Evolutionary conservation across 2,797 vertebrate genomes (phyloP), one percentile per base, ranked within the genome.

Genomic region (Sebastes ruberrimus): DNA sequence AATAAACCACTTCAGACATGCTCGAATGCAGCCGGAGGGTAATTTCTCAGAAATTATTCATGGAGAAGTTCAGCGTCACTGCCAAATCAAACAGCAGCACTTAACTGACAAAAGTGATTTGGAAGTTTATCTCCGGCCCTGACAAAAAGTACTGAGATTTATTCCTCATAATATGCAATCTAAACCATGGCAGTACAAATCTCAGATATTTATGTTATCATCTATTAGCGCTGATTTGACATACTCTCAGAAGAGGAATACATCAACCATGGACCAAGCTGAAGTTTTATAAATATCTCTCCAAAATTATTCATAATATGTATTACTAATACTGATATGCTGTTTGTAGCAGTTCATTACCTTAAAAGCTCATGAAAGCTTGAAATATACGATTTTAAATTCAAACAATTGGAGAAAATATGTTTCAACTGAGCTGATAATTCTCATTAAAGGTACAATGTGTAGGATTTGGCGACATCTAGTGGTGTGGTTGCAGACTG

Each of bases 21-120:
- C 61, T 69, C 65, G 32, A 80, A 23, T 22, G 59, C 61, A 71
- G 80, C 82, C 52, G 22, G 11, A 61, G 46, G 80, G 53, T 46
- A 55, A 72, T 80, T 84, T 81, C 64, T 70, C 57, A 66, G 72
- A 67, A 70, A 87, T 89, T 86, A 91, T 86, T 88, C 76, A 85
- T 71, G 52, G 14, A 1, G 62, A 71, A 32, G 4, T 71, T 73
- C 42, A 68, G 56, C n/a, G 10, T 74, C 5, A 13, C 59, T 78
- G 71, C 56, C 64, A 70, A 68, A 76, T 7, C 63, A 76, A 84
- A 74, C 75, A 71, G 56, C 65, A 66, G 56, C 57, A 56, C 60
- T 64, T 52, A 27, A 61, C 27, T 67, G 27, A 76, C 65, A 20
- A 20, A 75, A 73, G 66, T 18, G 11, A 72, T 74, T 68, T 69